These are phyloP conservation scores for Ceriagrion tenellum DNA, from an alignment of 2,888 invertebrate genomes.

Conservation along the genomic window DNA sequence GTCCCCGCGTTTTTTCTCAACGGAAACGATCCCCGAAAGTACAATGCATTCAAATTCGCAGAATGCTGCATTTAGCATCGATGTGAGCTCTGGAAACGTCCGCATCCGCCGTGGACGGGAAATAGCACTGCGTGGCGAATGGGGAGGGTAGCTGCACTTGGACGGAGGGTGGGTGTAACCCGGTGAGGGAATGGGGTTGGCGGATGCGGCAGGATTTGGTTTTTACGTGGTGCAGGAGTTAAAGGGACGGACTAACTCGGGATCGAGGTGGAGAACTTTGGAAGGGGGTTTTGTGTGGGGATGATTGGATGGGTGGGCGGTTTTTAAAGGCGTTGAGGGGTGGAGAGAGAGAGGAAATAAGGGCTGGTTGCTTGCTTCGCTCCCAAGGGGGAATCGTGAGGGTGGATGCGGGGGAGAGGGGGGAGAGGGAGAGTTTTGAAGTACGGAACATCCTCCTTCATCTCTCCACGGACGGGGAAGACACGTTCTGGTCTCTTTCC, in stretches of 20 bases:
- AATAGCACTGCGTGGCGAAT: background rate
- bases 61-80: no score
- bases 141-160: background rate
- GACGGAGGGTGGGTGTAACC: background rate
- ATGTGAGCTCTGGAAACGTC: background rate
- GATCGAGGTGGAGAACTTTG: background rate
- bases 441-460: background rate
- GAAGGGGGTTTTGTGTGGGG: background rate
- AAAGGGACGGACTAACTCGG: background rate
- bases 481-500: background rate
- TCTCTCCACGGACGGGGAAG: background rate
- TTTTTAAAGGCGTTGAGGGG: constrained; percentile 33
- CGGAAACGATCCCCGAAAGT: no score
- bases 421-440: background rate
- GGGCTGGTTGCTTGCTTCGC: background rate
- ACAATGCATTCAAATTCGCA: no score
- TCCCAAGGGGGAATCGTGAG: constrained; percentile 10
- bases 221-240: background rate
- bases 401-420: background rate
- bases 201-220: background rate
- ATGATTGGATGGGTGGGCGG: constrained; percentile 32
- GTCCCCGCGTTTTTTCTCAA: no score
- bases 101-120: background rate
- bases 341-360: background rate
- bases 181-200: no score